Base-by-base conservation (phyloP, 1,140 invertebrate species). In the Rhagoletis zephyria region DNA sequence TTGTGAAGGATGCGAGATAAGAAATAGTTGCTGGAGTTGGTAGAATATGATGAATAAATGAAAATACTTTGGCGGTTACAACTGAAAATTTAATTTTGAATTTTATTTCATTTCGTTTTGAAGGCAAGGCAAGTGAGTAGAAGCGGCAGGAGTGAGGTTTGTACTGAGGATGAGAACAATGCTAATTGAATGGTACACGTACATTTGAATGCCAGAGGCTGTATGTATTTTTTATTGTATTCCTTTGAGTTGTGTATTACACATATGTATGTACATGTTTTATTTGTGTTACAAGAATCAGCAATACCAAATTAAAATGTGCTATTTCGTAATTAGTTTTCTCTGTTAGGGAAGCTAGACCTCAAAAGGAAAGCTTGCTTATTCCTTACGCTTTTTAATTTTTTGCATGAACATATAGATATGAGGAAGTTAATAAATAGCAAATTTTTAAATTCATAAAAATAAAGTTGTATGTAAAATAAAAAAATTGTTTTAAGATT, bases 31-130 rank as follows among this genome's bases (percentile, higher is more conserved):
- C 45, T 74, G 67, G 12, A 48, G 67, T 74, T 74, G 40, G 1
- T 16, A 74, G 67, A 42, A 74, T 45, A 74, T 48, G 40, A 74
- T 74, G 67, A 74, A 74, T 74, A n/a, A 74, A 74, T 74, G 67
- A 74, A 74, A 74, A 74, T 74, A 74, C 14, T 45, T 45, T 45
- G 65, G 67, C 30, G 67, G 16, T 45, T 74, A 42, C 40, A 42
- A 74, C 12, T 45, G 67, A 42, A 74, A 42, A 74, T 48, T 74
- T 74, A 74, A 74, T 74, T 74, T 74, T 74, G 40, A 74, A 77
- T 30, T 30, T 30, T 30, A 30, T 30, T 30, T 30, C 30, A 30
- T 30, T 30, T 30, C 30, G 30, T 30, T 30, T 30, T 30, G 30
- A 30, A 56, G 42, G 14, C 10, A 10, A 85, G 5, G 48, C 10